Evolutionary conservation across 2,888 invertebrate species (phyloP), one percentile per base, ranked within the genome.

Genomic region (Xanthia togata): DNA sequence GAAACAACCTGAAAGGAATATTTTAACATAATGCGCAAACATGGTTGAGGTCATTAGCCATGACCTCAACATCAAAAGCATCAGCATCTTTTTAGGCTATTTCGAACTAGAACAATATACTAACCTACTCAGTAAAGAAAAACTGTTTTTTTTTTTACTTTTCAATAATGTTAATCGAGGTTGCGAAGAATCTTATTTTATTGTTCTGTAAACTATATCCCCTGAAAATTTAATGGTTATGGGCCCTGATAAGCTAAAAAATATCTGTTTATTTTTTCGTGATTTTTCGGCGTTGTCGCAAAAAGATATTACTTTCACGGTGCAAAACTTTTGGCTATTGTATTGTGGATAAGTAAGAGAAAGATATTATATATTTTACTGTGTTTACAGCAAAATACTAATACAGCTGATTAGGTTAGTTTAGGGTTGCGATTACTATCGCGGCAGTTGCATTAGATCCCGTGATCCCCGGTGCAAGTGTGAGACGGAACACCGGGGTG

Each of bases 191-290:
- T 41, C 12, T 55, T 26, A 59, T 53, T 31, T 60, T 14, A 59
- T 9, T 31, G 26, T 60, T 59, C 17, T 17, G 26, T 59, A 26
- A 17, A 23, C 8, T 17, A 26, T 44, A 62, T 70, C 31, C 12
- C 17, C 14, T 38, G n/a, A 68, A 53, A 38, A 17, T 53, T 35
- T 11, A 38, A 53, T 38, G 38, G n/a, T 53, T 53, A 5, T 26
- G 26, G 23, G n/a, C n/a, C 9, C 50, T 41, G 69, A 23, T 53
- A 72, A 38, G 14, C 23, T 23, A 12, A 47, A 71, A 67, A 72
- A 11, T 59, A 11, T 31, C 31, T 9, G 9, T 73, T 23, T 59
- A 23, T 73, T 55, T 71, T 70, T 71, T 20, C 8, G 2, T 14
- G 20, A 9, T 20, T 70, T 57, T 35, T 31, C 17, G 20, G 14